Evolutionary conservation across 2,113 vertebrate species (phyloP), one percentile per base, ranked within the genome.

Genomic region (Poecile atricapillus): DNA sequence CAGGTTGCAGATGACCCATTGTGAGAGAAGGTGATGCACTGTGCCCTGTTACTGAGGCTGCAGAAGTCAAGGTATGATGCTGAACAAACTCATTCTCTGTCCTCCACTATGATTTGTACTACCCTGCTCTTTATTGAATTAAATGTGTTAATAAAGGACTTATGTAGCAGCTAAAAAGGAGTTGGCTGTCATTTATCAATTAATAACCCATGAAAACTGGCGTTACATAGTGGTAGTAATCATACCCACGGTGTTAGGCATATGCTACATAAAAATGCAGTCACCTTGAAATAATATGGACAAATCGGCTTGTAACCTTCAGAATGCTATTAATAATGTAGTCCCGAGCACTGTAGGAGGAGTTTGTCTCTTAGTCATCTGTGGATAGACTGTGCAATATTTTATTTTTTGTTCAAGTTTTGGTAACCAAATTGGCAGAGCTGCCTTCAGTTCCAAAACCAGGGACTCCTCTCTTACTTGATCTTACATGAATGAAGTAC

Each of bases 181-280:
- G 92, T 71, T 95, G 88, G 56, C 80, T 93, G 83, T 44, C 94
- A 97, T 97, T 97, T 98, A 96, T 98, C 97, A 98, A 97, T 98
- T 98, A 98, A 98, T 98, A 98, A 95, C 89, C 98, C 98, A 97
- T 98, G 97, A 97, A 98, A 98, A 97, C 90, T 95, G 95, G 97
- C 39, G 35, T 97, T 98, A 96, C 95, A 90, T 91, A 71, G 95
- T 94, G 77, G 76, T 93, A 90, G 96, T 97, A 97, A 98, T 97
- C 39, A 24, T 93, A 98, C 97, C 95, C 97, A 77, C 92, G 93
- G 94, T 87, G 94, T 97, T 95, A 95, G 92, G 95, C 97, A 98
- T 98, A 98, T 98, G 97, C 93, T 97, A 94, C 93, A 97, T 97
- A 96, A 97, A 98, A 96, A 97, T 80, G 95, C 95, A 98, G 96